A percentile compares a stretch with the other conserved stretches of the same genome.
These are phyloP conservation scores for Agrenia bidenticulata DNA, from an alignment of 2,888 invertebrate species.

Conservation along the genomic window DNA sequence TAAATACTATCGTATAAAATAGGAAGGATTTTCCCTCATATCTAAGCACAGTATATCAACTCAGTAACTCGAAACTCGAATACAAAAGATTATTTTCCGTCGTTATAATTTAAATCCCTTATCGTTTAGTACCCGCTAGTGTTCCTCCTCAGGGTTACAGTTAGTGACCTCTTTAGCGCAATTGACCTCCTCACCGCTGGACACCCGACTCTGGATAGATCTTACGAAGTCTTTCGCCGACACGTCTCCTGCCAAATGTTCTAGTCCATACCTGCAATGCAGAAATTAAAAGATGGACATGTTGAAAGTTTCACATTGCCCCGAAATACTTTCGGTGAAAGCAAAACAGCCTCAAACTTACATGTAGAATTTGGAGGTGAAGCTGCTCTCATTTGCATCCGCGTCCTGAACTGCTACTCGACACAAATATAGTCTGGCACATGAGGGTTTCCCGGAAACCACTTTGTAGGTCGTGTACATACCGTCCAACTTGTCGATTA, in stretches of 20 bases:
- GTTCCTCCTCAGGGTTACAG: constrained; percentile 26
- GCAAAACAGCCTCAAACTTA: constrained; percentile 27
- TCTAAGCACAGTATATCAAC: no score
- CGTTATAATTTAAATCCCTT: no score
- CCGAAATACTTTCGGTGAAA: background rate
- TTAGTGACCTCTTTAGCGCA: constrained; percentile 48
- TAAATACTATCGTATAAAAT: no score
- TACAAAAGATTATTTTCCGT: no score
- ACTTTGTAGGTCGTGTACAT: constrained; percentile 48
- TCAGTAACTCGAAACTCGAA: no score
- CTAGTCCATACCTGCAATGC: constrained; percentile 45
- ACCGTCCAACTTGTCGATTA: constrained; percentile 50
- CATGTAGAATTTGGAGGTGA: constrained; percentile 48
- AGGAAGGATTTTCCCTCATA: no score
- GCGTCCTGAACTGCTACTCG: constrained; percentile 48
- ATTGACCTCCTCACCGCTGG: constrained; percentile 49
- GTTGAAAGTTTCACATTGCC: constrained; percentile 9
- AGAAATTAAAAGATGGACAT: background rate
- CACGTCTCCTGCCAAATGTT: constrained; percentile 46
- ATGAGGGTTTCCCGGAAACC: constrained; percentile 45
- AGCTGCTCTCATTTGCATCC: constrained; percentile 34
- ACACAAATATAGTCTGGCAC: constrained; percentile 50
- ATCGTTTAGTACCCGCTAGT: background rate
- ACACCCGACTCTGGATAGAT: constrained; percentile 44
- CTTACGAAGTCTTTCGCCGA: constrained; percentile 38